A percentile compares a stretch with the other conserved stretches of the same genome.
Evolutionary conservation across 2,113 vertebrate genomes (phyloP).

Genomic region (Macaca fascicularis): T2T-MFA8v1.1 NC_088376.1:56811001-56811500

Average conservation of each 20-base stretch:
- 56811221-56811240: not conserved
- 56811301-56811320: not conserved
- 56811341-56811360: not conserved
- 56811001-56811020: not conserved
- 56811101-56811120: not conserved
- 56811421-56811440: not conserved
- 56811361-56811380: not conserved
- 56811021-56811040: not conserved
- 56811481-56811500: not conserved
- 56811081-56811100: not conserved
- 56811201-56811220: not conserved
- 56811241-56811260: not conserved
- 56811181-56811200: not conserved
- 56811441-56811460: not conserved
- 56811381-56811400: not conserved
- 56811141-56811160: not conserved
- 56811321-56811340: not conserved
- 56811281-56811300: not conserved
- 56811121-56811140: not conserved
- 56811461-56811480: not conserved
- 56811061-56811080: not conserved
- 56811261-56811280: not conserved
- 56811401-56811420: not conserved
- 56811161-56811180: not conserved
- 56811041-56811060: not conserved